Evolutionary conservation across 2,888 invertebrate species (phyloP).

Genomic region (Cyclophora albipunctata): DNA sequence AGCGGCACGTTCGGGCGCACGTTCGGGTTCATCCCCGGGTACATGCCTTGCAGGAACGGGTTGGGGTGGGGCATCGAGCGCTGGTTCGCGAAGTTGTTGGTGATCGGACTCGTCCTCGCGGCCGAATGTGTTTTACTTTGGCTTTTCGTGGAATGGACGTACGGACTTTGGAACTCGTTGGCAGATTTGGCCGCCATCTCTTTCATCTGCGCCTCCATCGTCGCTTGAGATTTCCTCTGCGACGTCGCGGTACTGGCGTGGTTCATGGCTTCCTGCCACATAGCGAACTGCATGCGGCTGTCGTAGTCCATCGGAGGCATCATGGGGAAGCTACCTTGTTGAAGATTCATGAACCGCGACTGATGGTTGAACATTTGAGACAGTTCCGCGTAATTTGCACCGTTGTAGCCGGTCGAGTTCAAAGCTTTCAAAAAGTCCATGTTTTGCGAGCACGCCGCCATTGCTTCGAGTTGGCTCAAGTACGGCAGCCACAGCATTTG

Average conservation of each 20-base stretch:
- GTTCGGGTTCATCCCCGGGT: slow-evolving; percentile 53
- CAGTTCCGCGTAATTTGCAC: slow-evolving; percentile 65
- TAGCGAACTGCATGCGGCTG: slow-evolving; percentile 74
- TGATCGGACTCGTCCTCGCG: slow-evolving; percentile 69
- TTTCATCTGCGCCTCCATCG: slow-evolving; percentile 47
- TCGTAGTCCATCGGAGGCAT: slow-evolving; percentile 69
- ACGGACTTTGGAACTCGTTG: slow-evolving; percentile 58
- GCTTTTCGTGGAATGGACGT: slow-evolving; percentile 61
- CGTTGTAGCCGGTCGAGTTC: slow-evolving; percentile 64
- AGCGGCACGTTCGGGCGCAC: slow-evolving; percentile 51
- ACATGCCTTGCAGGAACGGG: slow-evolving; percentile 56
- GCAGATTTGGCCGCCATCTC: slow-evolving; percentile 46
- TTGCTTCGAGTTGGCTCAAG: slow-evolving; percentile 76
- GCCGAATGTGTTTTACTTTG: slow-evolving; percentile 57
- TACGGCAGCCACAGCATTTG: slow-evolving; percentile 87
- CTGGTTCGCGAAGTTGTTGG: slow-evolving; percentile 56
- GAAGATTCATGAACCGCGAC: slow-evolving; percentile 49
- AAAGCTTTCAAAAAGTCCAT: slow-evolving; percentile 77
- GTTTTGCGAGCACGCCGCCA: slow-evolving; percentile 73
- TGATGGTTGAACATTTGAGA: slow-evolving; percentile 66
- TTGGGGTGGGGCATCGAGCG: slow-evolving; percentile 37
- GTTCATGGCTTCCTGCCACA: slow-evolving; percentile 82
- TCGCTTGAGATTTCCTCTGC: slow-evolving; percentile 43
- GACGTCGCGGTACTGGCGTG: slow-evolving; percentile 59
- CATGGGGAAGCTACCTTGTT: slow-evolving; percentile 53